Conservation (phyloP, 2,113 vertebrate species). For the Puffinus mauretanicus region DNA sequence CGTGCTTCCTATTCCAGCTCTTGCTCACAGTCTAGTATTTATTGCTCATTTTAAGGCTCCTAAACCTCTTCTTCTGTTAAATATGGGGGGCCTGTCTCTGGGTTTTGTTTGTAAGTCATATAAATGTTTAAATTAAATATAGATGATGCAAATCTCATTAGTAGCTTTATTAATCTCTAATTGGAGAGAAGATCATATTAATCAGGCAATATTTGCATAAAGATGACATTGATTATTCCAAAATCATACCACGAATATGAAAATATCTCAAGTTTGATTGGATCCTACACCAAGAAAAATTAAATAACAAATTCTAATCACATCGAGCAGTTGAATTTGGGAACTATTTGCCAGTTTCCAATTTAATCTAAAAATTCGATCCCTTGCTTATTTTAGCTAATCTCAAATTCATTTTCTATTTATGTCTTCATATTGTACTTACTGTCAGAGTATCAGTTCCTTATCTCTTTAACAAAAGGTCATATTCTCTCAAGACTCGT, state of each 20-base stretch:
- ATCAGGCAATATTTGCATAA: conserved; percentile 21
- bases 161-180: not conserved
- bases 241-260: not conserved
- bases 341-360: not conserved
- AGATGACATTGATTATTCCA: not conserved
- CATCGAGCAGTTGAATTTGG: not conserved
- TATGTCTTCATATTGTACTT: not conserved
- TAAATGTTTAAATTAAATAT: not conserved
- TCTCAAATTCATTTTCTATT: not conserved
- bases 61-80: not conserved
- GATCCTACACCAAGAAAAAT: not conserved
- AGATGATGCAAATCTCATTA: not conserved
- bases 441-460: not conserved
- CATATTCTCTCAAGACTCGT: not conserved
- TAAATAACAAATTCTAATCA: conserved; percentile 11
- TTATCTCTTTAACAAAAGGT: not conserved
- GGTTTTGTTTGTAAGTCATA: not conserved
- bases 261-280: not conserved
- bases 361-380: not conserved
- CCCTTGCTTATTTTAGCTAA: not conserved
- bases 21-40: not conserved
- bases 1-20: not conserved
- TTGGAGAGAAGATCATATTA: not conserved
- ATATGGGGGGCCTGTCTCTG: not conserved
- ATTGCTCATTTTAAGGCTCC: not conserved